Conservation (phyloP, 2,888 invertebrate species). For the Eristalinus sepulchralis region DNA sequence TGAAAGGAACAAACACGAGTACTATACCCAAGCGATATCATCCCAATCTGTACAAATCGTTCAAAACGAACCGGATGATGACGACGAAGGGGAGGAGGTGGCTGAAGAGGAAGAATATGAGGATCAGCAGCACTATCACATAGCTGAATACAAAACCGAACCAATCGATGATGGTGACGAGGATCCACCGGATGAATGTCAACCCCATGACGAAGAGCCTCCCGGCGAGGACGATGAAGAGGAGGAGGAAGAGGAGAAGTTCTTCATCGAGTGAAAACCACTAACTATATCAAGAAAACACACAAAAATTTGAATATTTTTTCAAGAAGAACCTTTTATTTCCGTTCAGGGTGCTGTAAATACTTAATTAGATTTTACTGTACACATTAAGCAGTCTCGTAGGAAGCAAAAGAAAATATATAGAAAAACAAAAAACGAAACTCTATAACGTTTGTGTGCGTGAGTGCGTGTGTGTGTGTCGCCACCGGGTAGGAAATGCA, state of each 20-base stretch:
- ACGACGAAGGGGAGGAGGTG: not conserved
- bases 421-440: no score
- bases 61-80: not conserved
- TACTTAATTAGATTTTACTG: constrained; percentile 64
- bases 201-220: constrained; percentile 6
- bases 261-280: constrained; percentile 50
- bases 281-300: constrained; percentile 29
- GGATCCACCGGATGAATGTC: constrained; percentile 14
- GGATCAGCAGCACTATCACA: constrained; percentile 28
- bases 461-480: constrained; percentile 43
- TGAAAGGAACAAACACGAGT: constrained; percentile 2
- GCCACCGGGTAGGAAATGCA: constrained; percentile 31
- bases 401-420: not conserved
- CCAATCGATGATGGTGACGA: constrained; percentile 1
- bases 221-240: constrained; percentile 37
- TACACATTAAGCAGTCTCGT: constrained; percentile 25
- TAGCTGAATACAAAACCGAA: constrained; percentile 24
- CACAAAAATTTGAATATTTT: not conserved
- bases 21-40: not conserved
- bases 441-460: no score
- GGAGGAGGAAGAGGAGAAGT: constrained; percentile 47
- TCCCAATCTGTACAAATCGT: not conserved
- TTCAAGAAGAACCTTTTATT: constrained; percentile 10
- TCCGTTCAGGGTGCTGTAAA: constrained; percentile 67
- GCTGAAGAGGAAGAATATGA: constrained; percentile 21